phyloP scores from a whole-genome alignment of 2,888 invertebrate genomes.

The Troides helena region DNA sequence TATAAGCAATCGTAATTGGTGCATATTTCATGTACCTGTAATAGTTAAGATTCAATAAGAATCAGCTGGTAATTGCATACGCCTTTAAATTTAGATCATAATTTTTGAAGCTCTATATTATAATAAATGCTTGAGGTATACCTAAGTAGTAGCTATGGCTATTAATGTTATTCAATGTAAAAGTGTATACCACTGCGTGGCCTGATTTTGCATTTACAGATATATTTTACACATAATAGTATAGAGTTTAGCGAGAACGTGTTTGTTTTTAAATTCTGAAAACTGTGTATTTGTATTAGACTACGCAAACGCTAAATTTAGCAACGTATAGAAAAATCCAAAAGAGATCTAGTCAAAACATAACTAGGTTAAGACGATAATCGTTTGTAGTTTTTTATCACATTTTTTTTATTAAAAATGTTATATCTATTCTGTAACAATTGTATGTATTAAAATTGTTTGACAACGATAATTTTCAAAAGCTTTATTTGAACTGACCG shows the following conservation, averaged over 20 bases:
- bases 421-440: background rate
- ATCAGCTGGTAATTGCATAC: background rate
- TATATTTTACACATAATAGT: background rate
- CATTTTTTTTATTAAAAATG: background rate
- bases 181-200: background rate
- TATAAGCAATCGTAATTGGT: constrained; percentile 45
- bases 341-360: constrained; percentile 29
- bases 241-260: background rate
- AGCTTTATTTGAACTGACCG: too few species aligned
- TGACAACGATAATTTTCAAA: too few species aligned
- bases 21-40: background rate
- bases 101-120: background rate
- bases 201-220: background rate
- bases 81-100: background rate
- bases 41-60: background rate
- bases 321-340: constrained; percentile 11
- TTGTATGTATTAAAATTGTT: background rate
- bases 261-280: constrained; percentile 10
- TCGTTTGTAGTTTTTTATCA: background rate
- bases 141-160: too few species aligned
- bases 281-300: constrained; percentile 14
- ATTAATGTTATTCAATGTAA: too few species aligned
- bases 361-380: background rate
- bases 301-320: constrained; percentile 19
- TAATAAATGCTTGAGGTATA: background rate